Percentiles rank a stretch among this genome's conserved stretches.
These are phyloP conservation scores for Menidia beryllina DNA, from an alignment of 2,113 vertebrate species.

Conservation along the genomic window DNA sequence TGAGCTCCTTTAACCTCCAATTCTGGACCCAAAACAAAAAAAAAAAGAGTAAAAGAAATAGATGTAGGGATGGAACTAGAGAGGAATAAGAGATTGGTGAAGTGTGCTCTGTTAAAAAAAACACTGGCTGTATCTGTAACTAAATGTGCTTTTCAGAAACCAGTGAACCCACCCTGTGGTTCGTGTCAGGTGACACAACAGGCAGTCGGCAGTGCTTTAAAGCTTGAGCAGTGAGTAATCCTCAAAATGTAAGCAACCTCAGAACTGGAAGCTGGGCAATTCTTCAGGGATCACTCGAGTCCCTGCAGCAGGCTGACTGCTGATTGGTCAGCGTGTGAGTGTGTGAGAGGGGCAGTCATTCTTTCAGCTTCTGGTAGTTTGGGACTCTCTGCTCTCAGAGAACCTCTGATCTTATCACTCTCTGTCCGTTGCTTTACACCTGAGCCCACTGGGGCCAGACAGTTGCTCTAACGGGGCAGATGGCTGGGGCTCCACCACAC, in stretches of 20 bases:
- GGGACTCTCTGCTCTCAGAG: not conserved
- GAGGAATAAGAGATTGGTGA: not conserved
- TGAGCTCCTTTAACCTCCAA: too few relatives aligned
- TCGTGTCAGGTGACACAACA: constrained; percentile 15
- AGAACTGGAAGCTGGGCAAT: constrained; percentile 20
- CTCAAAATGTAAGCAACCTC: constrained; percentile 19
- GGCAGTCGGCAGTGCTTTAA: constrained; percentile 9
- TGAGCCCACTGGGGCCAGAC: constrained; percentile 11
- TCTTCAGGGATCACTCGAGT: constrained; percentile 16
- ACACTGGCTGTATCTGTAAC: not conserved
- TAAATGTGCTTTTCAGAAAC: constrained; percentile 15
- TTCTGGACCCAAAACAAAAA: not conserved
- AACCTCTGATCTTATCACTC: constrained; percentile 18
- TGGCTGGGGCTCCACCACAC: too few relatives aligned
- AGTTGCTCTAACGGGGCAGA: not conserved
- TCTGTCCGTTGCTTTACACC: constrained; percentile 1
- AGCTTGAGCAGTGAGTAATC: constrained; percentile 26
- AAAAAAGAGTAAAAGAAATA: not conserved
- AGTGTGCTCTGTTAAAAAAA: not conserved
- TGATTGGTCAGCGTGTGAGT: constrained; percentile 27
- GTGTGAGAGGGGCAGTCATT: constrained; percentile 14
- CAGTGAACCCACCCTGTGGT: constrained; percentile 21
- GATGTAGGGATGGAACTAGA: too few relatives aligned
- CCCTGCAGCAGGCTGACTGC: constrained; percentile 8
- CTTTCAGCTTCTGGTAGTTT: constrained; percentile 25